A percentile compares a stretch with the other conserved stretches of the same genome.
These are phyloP conservation scores for Sinosuthora webbiana DNA, from an alignment of 2,113 vertebrate species.

Conservation along the genomic window DNA sequence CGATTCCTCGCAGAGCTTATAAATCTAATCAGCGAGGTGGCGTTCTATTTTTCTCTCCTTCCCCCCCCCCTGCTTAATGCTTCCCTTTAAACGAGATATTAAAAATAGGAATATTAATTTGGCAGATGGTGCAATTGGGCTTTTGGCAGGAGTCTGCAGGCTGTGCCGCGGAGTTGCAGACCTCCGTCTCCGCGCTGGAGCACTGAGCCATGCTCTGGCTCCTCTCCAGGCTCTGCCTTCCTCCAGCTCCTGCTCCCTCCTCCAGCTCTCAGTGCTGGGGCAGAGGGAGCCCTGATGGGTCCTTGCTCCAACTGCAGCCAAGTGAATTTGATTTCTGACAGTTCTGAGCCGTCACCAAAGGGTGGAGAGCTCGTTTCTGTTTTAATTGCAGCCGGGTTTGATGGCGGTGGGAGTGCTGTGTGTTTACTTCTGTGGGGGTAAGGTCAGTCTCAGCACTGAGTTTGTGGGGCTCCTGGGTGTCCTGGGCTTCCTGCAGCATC, in stretches of 20 bases:
- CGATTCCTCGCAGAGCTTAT: background rate
- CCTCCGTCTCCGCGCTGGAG: slow-evolving; percentile 24
- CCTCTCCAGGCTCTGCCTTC: slow-evolving; percentile 34
- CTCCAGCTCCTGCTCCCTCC: background rate
- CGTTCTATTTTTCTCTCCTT: slow-evolving; percentile 7
- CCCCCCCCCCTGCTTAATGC: background rate
- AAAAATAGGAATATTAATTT: slow-evolving; percentile 72
- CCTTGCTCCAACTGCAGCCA: background rate
- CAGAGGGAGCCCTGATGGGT: background rate
- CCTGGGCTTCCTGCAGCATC: background rate
- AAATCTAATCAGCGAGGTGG: background rate
- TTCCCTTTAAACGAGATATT: slow-evolving; percentile 53
- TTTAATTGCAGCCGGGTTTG: background rate
- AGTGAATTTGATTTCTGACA: background rate
- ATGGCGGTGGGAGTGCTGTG: background rate
- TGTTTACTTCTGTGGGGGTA: background rate
- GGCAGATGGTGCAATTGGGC: slow-evolving; percentile 68
- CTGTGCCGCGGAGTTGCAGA: background rate
- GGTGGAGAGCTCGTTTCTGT: background rate
- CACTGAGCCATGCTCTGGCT: slow-evolving; percentile 50
- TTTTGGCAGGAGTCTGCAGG: slow-evolving; percentile 61
- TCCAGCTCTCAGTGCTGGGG: background rate
- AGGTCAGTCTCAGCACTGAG: background rate
- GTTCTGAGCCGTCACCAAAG: background rate
- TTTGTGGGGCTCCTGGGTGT: background rate